Conservation (phyloP, 2,113 vertebrate genomes). For the Corythornis vintsioides region DNA sequence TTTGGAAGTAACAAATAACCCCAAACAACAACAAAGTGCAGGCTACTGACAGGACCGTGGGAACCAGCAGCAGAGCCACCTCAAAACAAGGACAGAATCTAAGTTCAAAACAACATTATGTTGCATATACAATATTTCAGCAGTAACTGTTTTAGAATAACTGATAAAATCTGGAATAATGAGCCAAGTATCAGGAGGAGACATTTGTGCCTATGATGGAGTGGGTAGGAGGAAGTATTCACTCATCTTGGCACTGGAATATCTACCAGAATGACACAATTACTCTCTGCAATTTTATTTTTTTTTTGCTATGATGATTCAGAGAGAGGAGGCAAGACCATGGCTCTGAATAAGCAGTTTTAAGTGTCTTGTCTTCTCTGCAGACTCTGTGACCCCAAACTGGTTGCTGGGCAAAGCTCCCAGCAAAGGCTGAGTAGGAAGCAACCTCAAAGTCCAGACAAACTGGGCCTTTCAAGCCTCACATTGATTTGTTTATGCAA, state of each 20-base stretch:
- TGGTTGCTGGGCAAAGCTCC: background rate
- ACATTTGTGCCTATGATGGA: background rate
- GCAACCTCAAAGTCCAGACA: background rate
- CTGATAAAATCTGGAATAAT: background rate
- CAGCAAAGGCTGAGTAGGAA: background rate
- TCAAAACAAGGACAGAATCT: background rate
- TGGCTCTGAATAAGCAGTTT: background rate
- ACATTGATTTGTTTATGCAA: background rate
- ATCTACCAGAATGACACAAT: too few species aligned
- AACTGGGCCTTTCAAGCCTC: background rate
- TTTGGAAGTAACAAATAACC: background rate
- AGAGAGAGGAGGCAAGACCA: background rate
- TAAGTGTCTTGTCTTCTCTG: background rate
- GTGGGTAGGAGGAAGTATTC: rapidly evolving
- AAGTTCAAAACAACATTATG: background rate
- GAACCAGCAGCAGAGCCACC: background rate
- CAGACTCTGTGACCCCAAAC: background rate
- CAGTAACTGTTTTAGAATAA: background rate
- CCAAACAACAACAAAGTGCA: background rate
- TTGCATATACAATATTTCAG: background rate
- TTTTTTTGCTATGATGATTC: background rate
- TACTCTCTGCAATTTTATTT: too few species aligned
- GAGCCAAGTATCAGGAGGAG: background rate
- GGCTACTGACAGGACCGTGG: background rate
- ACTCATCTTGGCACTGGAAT: background rate